Conservation (phyloP, 1,140 invertebrate species). For the Drosophila hydei region DNA sequence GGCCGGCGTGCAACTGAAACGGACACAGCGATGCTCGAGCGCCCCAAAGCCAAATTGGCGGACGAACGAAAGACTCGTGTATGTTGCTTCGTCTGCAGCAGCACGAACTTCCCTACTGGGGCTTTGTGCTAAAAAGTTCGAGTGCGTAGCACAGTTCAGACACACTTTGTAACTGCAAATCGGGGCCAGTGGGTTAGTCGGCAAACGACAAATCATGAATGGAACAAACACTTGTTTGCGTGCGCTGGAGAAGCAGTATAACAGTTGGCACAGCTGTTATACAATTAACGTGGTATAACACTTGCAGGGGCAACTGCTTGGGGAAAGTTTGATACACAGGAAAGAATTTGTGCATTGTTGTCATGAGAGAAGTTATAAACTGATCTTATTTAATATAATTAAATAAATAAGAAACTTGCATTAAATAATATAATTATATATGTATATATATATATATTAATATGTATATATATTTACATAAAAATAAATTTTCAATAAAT, state of each 20-base stretch:
- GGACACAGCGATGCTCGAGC: not conserved
- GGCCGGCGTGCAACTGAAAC: slow-evolving; percentile 70
- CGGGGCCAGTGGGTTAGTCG: slow-evolving; percentile 53
- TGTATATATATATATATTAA: no score
- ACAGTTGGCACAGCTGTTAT: slow-evolving; percentile 28
- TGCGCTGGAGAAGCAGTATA: slow-evolving; percentile 51
- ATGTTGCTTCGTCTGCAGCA: not conserved
- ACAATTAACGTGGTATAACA: slow-evolving; percentile 15
- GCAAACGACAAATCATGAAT: slow-evolving; percentile 66
- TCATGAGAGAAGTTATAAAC: no score
- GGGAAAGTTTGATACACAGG: not conserved
- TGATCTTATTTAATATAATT: no score
- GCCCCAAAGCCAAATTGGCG: slow-evolving; percentile 5
- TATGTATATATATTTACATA: no score
- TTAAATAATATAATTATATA: no score
- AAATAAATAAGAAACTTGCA: no score
- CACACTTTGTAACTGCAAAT: not conserved
- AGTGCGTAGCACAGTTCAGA: slow-evolving; percentile 47
- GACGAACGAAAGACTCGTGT: not conserved
- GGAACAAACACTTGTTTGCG: slow-evolving; percentile 78
- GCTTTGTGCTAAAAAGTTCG: slow-evolving; percentile 54
- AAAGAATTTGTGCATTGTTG: no score
- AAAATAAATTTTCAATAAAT: no score
- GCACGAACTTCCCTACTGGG: not conserved
- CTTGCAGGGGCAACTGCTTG: slow-evolving; percentile 8